These are phyloP conservation scores for Panthera tigris DNA, from an alignment of 2,113 vertebrate genomes.

Conservation along the genomic window DNA sequence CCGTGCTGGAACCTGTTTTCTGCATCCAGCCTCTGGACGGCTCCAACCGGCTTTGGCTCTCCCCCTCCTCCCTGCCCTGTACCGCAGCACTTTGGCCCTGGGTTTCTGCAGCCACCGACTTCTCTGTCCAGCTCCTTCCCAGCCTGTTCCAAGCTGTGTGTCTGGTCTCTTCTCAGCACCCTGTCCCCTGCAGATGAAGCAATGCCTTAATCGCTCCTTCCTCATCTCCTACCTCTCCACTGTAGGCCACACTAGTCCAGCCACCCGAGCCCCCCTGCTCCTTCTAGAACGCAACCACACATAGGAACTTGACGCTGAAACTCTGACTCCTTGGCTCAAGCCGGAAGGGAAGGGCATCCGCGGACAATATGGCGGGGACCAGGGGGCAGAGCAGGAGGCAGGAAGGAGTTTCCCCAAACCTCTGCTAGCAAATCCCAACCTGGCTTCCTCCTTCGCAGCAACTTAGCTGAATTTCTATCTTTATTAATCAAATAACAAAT, in stretches of 20 bases:
- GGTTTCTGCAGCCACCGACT: not conserved
- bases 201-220: too few species aligned
- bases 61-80: not conserved
- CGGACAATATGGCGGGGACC: not conserved
- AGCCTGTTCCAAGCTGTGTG: not conserved
- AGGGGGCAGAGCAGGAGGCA: not conserved
- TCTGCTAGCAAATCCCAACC: not conserved
- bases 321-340: not conserved
- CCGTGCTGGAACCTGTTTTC: fast-evolving
- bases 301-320: not conserved
- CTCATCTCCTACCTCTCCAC: not conserved
- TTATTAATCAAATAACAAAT: conserved; percentile 85
- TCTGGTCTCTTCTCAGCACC: not conserved
- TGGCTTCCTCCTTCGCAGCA: conserved; percentile 53
- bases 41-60: not conserved
- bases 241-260: not conserved
- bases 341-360: too few species aligned
- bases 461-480: conserved; percentile 78
- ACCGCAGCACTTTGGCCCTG: not conserved
- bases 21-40: not conserved
- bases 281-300: not conserved
- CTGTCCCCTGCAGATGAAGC: not conserved
- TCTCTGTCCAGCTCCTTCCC: not conserved
- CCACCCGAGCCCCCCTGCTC: not conserved
- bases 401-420: not conserved